Evolutionary conservation across 2,113 vertebrate species (phyloP).

Genomic region (Myiopsitta monachus): DNA sequence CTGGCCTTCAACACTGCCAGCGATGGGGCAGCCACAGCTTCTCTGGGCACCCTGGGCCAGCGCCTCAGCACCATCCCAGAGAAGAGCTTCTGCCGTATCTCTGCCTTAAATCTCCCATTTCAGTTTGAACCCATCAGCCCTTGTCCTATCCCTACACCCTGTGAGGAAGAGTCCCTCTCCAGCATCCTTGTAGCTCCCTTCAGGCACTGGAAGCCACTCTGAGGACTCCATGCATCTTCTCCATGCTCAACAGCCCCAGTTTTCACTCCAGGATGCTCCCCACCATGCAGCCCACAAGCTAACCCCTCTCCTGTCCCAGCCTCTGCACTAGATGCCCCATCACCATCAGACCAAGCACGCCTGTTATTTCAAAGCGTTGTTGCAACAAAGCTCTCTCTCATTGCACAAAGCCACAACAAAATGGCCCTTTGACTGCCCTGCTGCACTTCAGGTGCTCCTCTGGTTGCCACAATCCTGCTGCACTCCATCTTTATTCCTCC

Average conservation of each 20-base stretch:
- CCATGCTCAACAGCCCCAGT: not conserved
- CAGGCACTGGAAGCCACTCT: not conserved
- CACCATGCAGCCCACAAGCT: not conserved
- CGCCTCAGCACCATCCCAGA: too few species aligned
- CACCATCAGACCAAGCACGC: not conserved
- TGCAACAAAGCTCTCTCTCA: not conserved
- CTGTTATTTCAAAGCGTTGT: not conserved
- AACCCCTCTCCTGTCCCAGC: not conserved
- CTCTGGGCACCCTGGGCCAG: not conserved
- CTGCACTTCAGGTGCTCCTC: not conserved
- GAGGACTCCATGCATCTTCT: not conserved
- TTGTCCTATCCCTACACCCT: not conserved
- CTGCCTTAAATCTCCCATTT: too few species aligned
- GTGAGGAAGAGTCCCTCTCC: not conserved
- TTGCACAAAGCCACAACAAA: fast-evolving
- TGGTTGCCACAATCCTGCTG: not conserved
- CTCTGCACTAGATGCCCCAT: fast-evolving
- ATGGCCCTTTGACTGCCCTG: not conserved
- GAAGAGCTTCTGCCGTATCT: too few species aligned
- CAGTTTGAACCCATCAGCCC: too few species aligned
- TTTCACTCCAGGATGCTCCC: not conserved
- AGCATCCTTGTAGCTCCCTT: not conserved
- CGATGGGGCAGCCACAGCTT: too few species aligned
- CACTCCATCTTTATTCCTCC: not conserved
- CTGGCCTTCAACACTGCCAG: fast-evolving